phyloP scores from a whole-genome alignment of 2,888 invertebrate genomes.

The Clitarchus hookeri region DNA sequence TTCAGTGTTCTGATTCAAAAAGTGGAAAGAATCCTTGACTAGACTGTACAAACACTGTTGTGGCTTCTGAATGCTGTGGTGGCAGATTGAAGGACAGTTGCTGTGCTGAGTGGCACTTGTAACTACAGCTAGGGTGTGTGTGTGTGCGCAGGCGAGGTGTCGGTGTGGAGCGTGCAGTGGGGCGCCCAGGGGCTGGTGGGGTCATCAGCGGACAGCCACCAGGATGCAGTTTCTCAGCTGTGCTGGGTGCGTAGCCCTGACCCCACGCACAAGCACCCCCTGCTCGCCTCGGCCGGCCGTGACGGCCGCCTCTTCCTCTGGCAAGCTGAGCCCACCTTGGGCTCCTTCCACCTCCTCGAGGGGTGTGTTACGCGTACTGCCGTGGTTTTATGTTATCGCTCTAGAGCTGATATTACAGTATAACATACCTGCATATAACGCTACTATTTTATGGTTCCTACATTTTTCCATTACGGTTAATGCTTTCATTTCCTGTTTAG shows the following conservation, averaged over 20 bases:
- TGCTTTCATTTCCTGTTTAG: too few species aligned
- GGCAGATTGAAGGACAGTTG: too few species aligned
- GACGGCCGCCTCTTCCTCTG: conserved; percentile 41
- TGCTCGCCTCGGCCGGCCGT: conserved; percentile 36
- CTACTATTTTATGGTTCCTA: background rate
- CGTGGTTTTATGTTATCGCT: background rate
- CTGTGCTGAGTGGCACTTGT: too few species aligned
- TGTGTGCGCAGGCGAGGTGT: conserved; percentile 38
- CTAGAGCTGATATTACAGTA: too few species aligned
- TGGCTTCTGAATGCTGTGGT: too few species aligned
- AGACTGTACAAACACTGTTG: too few species aligned
- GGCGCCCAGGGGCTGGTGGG: conserved; percentile 37
- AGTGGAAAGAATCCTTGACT: too few species aligned
- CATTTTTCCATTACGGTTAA: background rate
- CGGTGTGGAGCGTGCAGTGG: conserved; percentile 40
- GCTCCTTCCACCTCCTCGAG: conserved; percentile 29
- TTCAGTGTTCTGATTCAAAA: too few species aligned
- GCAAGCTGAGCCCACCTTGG: conserved; percentile 32
- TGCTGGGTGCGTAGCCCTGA: conserved; percentile 52
- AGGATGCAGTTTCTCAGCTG: conserved; percentile 51
- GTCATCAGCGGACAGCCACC: conserved; percentile 47
- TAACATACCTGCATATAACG: too few species aligned
- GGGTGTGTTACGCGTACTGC: conserved; percentile 31
- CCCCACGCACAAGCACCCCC: conserved; percentile 33
- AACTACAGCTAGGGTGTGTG: too few species aligned